Evolutionary conservation across 2,797 vertebrate genomes (phyloP), one percentile per base, ranked within the genome.

Genomic region (Meriones psammophilus): DNA sequence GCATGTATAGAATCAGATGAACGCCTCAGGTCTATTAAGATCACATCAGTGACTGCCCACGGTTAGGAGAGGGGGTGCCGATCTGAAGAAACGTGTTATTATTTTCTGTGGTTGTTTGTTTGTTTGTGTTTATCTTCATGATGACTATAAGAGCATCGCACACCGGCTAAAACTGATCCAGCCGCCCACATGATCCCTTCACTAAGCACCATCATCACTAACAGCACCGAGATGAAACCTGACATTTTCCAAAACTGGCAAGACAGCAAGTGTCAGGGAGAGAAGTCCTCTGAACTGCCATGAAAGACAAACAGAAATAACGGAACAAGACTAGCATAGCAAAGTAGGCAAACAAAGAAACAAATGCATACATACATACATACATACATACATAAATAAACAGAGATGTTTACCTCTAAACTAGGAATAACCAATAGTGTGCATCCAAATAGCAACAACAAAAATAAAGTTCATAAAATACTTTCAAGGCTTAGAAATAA

Each of bases 261-360:
- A 83, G 76, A 77, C 14, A 76, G 56, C 88, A 94, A 86, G 20
- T 50, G 62, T 50, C 74, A 79, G 17, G 39, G 54, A 39, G 83
- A 71, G 12, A 96, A 80, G 33, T 81, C 54, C 26, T 88, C 74
- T 15, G 14, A 92, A 50, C 8, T 0, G 4, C 22, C 20, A 28
- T 8, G 81, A 86, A 94, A 93, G 62, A 78, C n/a, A 93, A 91
- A 33, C 17, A 94, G 22, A 94, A 50, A 96, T 62, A 95, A 81
- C 64, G 92, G 36, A 94, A 91, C 66, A 76, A 60, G 9, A 64
- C n/a, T 15, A 77, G 76, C n/a, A 88, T 6, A 78, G 39, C 54
- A 71, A 89, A 89, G 56, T 8, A 77, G 30, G 39, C 56, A 26
- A 8, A 20, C 8, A 78, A 9, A 33, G 4, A 76, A 42, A 42